A percentile compares a stretch with the other conserved stretches of the same genome.
Evolutionary conservation across 2,888 invertebrate genomes (phyloP).

Genomic region (Ectobius pallidus): DNA sequence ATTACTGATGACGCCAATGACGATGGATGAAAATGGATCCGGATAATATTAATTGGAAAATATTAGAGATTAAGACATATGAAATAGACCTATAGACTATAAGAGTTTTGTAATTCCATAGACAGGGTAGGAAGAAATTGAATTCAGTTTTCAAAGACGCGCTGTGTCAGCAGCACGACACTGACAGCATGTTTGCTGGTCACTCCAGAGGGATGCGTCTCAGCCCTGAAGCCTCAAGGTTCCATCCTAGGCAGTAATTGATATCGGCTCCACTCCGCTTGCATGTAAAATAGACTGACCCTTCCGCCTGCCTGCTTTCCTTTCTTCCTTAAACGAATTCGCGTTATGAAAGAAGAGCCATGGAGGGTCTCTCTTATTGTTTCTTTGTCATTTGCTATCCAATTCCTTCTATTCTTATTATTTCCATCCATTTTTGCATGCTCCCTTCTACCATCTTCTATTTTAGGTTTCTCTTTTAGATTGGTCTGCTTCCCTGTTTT

Average conservation of each 20-base stretch:
- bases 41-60: too few relatives aligned
- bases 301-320: not conserved
- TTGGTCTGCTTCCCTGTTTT: not conserved
- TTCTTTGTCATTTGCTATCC: conserved; percentile 21
- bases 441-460: not conserved
- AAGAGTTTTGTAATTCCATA: too few relatives aligned
- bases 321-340: conserved; percentile 28
- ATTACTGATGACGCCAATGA: too few relatives aligned
- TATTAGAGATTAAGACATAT: too few relatives aligned
- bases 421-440: not conserved
- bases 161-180: not conserved
- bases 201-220: not conserved
- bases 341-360: not conserved
- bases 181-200: not conserved
- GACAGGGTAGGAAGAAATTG: too few relatives aligned
- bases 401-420: not conserved
- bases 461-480: not conserved
- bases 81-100: too few relatives aligned
- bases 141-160: too few relatives aligned
- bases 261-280: conserved; percentile 26
- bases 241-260: conserved; percentile 35
- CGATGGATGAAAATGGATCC: too few relatives aligned
- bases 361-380: not conserved
- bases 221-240: not conserved
- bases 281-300: conserved; percentile 25